Percentiles rank a stretch among this genome's conserved stretches.
phyloP scores from a whole-genome alignment of 2,113 vertebrate species.

The Antechinus stuartii region DNA sequence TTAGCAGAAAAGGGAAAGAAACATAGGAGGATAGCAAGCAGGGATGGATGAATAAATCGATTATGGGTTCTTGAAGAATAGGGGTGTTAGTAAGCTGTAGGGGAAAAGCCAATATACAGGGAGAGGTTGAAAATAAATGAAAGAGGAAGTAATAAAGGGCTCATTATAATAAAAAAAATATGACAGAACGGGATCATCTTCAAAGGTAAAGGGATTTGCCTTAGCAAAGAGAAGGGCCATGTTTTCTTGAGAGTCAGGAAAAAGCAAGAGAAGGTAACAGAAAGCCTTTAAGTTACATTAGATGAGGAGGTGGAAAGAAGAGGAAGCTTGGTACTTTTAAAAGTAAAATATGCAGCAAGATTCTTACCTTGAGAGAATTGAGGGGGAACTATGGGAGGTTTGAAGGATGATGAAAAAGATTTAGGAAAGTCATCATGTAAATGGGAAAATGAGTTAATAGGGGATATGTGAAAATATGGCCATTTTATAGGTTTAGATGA shows the following conservation, averaged over 20 bases:
- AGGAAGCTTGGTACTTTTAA: not conserved
- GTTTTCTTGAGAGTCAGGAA: not conserved
- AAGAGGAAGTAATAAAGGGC: not conserved
- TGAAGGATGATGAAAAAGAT: not conserved
- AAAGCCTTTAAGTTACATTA: not conserved
- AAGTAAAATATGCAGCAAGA: not conserved
- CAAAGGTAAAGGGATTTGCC: not conserved
- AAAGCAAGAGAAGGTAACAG: not conserved
- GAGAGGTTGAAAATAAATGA: not conserved
- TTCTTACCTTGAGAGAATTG: not conserved
- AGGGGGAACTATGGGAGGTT: not conserved
- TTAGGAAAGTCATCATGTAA: not conserved
- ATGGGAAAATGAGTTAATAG: not conserved
- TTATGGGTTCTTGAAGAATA: not conserved
- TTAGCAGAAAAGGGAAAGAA: not conserved
- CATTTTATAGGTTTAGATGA: not conserved
- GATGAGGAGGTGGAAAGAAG: not conserved
- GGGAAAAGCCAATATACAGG: not conserved
- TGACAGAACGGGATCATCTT: not conserved
- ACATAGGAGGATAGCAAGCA: not conserved
- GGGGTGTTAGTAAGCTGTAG: not conserved
- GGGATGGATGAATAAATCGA: not conserved
- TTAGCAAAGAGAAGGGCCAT: not conserved
- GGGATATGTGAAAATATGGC: not conserved
- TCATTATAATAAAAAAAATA: not conserved